phyloP scores from a whole-genome alignment of 2,113 vertebrate species.

The Panthera uncia region DNA sequence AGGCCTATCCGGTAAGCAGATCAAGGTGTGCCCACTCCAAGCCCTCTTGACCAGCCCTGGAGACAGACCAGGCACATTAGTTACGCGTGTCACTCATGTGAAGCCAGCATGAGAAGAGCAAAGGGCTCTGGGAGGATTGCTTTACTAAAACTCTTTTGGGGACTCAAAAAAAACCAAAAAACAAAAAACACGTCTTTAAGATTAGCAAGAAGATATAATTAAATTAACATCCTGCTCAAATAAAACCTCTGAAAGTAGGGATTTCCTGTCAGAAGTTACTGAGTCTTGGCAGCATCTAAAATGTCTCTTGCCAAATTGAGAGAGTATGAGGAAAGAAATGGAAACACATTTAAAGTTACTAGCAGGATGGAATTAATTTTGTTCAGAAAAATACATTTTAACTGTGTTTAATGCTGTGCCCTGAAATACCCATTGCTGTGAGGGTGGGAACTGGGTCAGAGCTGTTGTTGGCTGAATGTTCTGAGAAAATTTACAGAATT shows the following conservation, averaged over 20 bases:
- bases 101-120: neutral
- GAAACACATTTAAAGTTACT: neutral
- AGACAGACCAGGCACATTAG: neutral
- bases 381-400: neutral
- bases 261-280: slow-evolving; percentile 28
- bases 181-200: neutral
- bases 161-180: neutral
- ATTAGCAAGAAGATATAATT: neutral
- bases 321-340: neutral
- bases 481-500: neutral
- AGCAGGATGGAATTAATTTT: neutral
- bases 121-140: neutral
- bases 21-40: accelerated
- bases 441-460: neutral
- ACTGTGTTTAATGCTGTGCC: neutral
- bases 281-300: slow-evolving; percentile 14
- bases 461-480: neutral
- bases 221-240: neutral
- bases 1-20: neutral
- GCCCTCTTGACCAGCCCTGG: neutral
- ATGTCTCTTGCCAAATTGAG: neutral
- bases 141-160: neutral
- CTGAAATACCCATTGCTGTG: neutral
- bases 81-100: accelerated
- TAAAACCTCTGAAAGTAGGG: neutral